These are phyloP conservation scores for Ginglymostoma cirratum DNA, from an alignment of 2,113 vertebrate genomes.

Conservation along the genomic window DNA sequence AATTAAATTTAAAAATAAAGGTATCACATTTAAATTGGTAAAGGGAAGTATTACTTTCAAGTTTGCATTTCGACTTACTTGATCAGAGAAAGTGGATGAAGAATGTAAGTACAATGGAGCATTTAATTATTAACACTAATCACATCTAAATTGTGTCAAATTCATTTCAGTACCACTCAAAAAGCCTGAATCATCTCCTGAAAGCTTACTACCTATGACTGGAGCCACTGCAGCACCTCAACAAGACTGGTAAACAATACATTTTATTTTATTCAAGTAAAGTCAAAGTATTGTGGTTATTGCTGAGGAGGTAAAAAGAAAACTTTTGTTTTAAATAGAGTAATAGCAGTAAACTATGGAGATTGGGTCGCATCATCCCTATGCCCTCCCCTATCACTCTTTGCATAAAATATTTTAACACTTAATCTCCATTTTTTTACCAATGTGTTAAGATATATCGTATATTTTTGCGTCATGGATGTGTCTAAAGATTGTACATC, in stretches of 20 bases:
- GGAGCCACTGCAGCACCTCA: neutral
- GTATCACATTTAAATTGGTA: neutral
- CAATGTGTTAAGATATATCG: neutral
- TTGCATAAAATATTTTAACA: neutral
- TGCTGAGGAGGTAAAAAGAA: neutral
- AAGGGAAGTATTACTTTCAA: neutral
- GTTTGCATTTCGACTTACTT: neutral
- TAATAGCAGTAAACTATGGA: neutral
- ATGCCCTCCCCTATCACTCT: neutral
- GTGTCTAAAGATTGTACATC: neutral
- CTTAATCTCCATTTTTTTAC: neutral
- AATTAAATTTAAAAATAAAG: neutral
- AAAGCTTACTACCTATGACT: neutral
- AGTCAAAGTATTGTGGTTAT: neutral
- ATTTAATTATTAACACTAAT: neutral
- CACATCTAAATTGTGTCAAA: conserved; percentile 23
- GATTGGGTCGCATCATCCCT: neutral
- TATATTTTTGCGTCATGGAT: neutral
- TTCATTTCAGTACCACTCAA: conserved; percentile 33
- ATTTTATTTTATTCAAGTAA: conserved; percentile 13
- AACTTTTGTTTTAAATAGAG: neutral
- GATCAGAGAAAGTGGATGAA: neutral
- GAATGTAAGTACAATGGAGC: neutral
- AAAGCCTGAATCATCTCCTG: neutral
- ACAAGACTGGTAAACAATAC: conserved; percentile 16